phyloP scores from a whole-genome alignment of 2,797 vertebrate genomes.

The Urosaurus nigricauda region DNA sequence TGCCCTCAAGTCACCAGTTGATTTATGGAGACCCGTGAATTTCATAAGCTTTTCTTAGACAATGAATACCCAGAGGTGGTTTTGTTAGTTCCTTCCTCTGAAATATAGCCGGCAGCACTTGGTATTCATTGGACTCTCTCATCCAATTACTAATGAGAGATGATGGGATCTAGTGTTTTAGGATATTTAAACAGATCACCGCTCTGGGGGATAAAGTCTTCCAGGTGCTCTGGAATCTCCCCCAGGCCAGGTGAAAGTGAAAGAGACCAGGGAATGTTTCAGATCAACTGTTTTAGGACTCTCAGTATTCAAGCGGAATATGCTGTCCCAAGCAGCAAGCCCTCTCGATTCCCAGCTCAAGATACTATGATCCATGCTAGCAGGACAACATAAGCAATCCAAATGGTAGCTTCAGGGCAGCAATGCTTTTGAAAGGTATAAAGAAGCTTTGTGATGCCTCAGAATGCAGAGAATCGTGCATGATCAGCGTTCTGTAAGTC shows the following conservation, averaged over 20 bases:
- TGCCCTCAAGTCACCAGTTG: too few species aligned
- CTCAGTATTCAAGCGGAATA: neutral
- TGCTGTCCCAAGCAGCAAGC: neutral
- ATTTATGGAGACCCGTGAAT: too few species aligned
- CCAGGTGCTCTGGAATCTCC: neutral
- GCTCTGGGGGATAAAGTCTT: neutral
- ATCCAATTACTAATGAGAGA: too few species aligned
- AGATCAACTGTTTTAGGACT: neutral
- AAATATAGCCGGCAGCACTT: too few species aligned
- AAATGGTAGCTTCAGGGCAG: neutral
- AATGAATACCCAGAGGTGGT: too few species aligned
- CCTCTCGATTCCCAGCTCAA: neutral
- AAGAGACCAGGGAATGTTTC: neutral
- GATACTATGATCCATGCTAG: neutral
- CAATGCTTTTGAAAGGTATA: neutral
- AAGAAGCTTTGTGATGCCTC: neutral
- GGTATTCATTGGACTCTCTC: too few species aligned
- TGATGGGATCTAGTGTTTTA: too few species aligned
- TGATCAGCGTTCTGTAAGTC: neutral
- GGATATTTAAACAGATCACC: too few species aligned
- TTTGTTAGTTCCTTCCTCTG: too few species aligned
- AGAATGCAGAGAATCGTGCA: too few species aligned
- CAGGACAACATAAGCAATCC: neutral
- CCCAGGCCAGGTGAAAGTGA: neutral
- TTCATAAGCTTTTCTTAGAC: too few species aligned